These are phyloP conservation scores for Drosophila nigricruria DNA, from an alignment of 2,888 invertebrate species.

Conservation along the genomic window DNA sequence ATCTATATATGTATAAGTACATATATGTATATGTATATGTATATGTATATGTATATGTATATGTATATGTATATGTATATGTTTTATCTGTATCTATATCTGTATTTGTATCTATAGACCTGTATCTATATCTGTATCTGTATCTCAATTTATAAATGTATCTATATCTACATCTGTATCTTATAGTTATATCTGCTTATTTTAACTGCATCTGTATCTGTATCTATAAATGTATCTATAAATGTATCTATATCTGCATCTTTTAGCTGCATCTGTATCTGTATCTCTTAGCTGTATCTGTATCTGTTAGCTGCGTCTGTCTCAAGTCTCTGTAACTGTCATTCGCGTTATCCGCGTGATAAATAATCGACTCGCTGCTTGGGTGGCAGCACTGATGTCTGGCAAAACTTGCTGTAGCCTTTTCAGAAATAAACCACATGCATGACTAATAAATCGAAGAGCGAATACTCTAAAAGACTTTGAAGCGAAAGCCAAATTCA, in stretches of 20 bases:
- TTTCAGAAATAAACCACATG: constrained; percentile 3
- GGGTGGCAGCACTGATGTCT: constrained; percentile 41
- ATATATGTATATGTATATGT: background rate
- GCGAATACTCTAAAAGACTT: background rate
- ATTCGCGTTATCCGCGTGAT: constrained; percentile 51
- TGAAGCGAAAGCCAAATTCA: background rate
- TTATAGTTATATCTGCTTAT: background rate
- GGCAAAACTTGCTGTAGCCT: constrained; percentile 24
- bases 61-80: background rate
- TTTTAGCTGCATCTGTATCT: background rate
- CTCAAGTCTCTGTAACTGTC: constrained; percentile 35
- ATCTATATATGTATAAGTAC: background rate
- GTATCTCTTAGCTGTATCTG: constrained; percentile 1
- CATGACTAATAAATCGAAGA: background rate
- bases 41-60: constrained; percentile 1
- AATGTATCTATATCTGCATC: background rate
- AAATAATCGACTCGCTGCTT: constrained; percentile 56
- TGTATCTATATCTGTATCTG: background rate
- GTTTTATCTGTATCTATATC: background rate
- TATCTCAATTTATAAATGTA: background rate
- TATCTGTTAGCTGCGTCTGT: constrained; percentile 21
- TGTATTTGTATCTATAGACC: constrained; percentile 1
- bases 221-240: background rate
- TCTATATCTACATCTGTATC: background rate
- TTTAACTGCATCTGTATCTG: background rate